Evolutionary conservation across 2,113 vertebrate genomes (phyloP).

Genomic region (Chloropsis cyanopogon): DNA sequence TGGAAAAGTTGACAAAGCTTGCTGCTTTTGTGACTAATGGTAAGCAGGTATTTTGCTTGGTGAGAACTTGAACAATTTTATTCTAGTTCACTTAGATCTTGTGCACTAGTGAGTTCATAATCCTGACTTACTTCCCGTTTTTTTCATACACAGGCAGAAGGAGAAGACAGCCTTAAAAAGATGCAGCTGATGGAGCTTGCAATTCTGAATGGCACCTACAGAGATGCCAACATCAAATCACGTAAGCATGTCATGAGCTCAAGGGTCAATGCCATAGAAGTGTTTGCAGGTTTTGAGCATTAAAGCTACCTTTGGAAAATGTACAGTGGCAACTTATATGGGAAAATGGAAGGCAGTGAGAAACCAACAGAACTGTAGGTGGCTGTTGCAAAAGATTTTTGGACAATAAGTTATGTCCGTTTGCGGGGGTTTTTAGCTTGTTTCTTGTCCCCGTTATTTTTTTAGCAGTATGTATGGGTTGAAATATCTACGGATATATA

Average conservation of each 20-base stretch:
- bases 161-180: constrained; percentile 99
- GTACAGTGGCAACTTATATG: neutral
- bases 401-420: neutral
- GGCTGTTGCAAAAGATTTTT: neutral
- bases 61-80: neutral
- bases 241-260: constrained; percentile 80
- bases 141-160: constrained; percentile 83
- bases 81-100: neutral
- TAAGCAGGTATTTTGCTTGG: neutral
- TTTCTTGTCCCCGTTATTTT: neutral
- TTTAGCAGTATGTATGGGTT: neutral
- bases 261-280: neutral
- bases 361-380: neutral
- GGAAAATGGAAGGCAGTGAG: neutral
- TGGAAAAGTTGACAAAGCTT: neutral
- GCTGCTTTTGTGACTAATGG: neutral
- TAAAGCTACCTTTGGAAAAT: neutral
- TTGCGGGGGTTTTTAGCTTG: fast-evolving
- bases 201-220: constrained; percentile 98
- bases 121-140: neutral
- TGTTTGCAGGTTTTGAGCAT: neutral
- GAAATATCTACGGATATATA: neutral
- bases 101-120: neutral
- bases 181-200: constrained; percentile 99
- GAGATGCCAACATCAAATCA: constrained; percentile 99